Evolutionary conservation across 1,140 invertebrate species (phyloP), one percentile per base, ranked within the genome.

Genomic region (Lutraria rhynchaena): DNA sequence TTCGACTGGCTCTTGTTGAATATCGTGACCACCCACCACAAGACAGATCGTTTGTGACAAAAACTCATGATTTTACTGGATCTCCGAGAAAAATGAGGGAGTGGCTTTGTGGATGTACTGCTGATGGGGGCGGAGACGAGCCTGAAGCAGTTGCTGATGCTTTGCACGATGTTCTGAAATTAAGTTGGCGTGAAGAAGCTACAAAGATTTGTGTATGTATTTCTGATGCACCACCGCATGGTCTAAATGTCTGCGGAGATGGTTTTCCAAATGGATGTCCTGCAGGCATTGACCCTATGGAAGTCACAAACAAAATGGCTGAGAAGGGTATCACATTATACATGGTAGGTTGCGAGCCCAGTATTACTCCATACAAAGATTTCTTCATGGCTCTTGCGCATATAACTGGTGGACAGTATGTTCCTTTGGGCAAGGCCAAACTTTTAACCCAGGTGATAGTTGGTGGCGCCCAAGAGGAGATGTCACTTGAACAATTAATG

Each of bases 71-170:
- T 67, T 91, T 91, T 84, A 91, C 89, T 0, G n/a, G 63, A 7
- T 86, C 85, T 3, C 84, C 90, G 0, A 65, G 58, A 4, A 76
- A 69, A 7, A 89, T 91, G 89, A 89, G 88, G 82, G 11, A 55
- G 0, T 90, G 89, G 89, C 71, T 90, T 24, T 83, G 87, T 19
- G 44, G 51, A 0, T 87, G 87, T 29, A 46, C 29, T 0, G 89
- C 90, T 5, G 22, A 22, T 13, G 90, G 89, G 37, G 89, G 90
- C 29, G 90, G 90, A 0, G 90, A 90, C 63, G 49, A 46, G 31
- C 89, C 90, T 3, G 90, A 91, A 55, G 89, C 89, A 22, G 89
- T 91, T 0, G 89, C 89, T 1, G 88, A 89, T 55, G 89, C 86
- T 24, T 58, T 91, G 0, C 85, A 89, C 80, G 84, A 89, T 46